phyloP scores from a whole-genome alignment of 2,113 vertebrate species.

The Ciconia maguari region DNA sequence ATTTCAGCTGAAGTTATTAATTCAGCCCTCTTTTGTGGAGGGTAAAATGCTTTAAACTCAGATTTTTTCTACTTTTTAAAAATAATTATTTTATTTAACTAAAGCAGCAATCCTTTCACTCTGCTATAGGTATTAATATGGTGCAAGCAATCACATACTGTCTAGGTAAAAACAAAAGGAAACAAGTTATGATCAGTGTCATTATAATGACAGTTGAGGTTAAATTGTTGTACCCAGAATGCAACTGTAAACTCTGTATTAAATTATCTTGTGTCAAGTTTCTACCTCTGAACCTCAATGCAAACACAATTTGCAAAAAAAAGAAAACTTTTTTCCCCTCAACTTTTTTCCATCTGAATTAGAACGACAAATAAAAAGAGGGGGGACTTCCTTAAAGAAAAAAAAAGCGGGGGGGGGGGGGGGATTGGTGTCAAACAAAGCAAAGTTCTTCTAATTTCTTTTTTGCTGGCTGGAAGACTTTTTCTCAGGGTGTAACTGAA shows the following conservation, averaged over 20 bases:
- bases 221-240: background rate
- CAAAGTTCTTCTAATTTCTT: background rate
- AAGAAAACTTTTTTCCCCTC: rapidly evolving
- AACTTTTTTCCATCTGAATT: background rate
- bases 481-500: background rate
- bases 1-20: background rate
- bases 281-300: background rate
- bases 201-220: background rate
- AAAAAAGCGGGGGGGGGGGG: rapidly evolving
- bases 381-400: background rate
- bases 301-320: background rate
- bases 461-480: background rate
- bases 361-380: background rate
- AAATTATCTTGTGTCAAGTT: background rate
- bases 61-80: background rate
- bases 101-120: background rate
- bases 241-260: background rate
- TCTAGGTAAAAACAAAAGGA: background rate
- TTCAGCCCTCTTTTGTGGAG: background rate
- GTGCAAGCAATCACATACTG: background rate
- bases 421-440: background rate
- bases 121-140: background rate
- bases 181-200: background rate
- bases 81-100: background rate
- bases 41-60: background rate